Evolutionary conservation across 2,113 vertebrate genomes (phyloP).

Genomic region (Eptesicus fuscus): DNA sequence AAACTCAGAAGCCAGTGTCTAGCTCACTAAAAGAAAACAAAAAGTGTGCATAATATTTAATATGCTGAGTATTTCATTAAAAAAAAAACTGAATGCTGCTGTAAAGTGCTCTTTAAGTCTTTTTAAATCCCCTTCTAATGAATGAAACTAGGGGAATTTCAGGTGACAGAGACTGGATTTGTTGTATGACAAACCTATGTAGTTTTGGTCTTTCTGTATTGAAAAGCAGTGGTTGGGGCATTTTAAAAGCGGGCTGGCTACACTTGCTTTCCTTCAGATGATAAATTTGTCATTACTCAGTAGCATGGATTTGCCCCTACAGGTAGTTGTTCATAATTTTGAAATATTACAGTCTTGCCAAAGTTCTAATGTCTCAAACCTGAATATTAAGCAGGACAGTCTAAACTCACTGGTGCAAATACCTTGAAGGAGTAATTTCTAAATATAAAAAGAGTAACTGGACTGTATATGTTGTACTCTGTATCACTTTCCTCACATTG

Average conservation of each 20-base stretch:
- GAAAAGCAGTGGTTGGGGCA: constrained; percentile 76
- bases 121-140: constrained; percentile 48
- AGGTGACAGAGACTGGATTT: constrained; percentile 67
- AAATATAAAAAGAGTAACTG: constrained; percentile 17
- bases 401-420: constrained; percentile 5
- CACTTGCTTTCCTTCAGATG: constrained; percentile 56
- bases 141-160: constrained; percentile 68
- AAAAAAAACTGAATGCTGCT: constrained; percentile 82
- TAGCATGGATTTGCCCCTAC: constrained; percentile 72
- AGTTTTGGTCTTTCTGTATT: constrained; percentile 77
- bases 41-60: constrained; percentile 85
- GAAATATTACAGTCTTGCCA: constrained; percentile 41
- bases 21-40: constrained; percentile 76
- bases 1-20: constrained; percentile 79
- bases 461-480: not conserved
- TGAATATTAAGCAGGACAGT: constrained; percentile 68
- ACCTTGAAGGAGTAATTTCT: constrained; percentile 33
- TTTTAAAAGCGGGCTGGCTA: constrained; percentile 73
- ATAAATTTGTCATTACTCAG: constrained; percentile 60
- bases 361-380: constrained; percentile 68
- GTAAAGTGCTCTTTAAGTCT: constrained; percentile 78
- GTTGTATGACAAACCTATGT: constrained; percentile 79
- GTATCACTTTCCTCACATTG: not conserved
- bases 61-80: constrained; percentile 79
- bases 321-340: constrained; percentile 61